Evolutionary conservation across 1,140 invertebrate species (phyloP), one percentile per base, ranked within the genome.

Genomic region (Ptiloglossa arizonensis): DNA sequence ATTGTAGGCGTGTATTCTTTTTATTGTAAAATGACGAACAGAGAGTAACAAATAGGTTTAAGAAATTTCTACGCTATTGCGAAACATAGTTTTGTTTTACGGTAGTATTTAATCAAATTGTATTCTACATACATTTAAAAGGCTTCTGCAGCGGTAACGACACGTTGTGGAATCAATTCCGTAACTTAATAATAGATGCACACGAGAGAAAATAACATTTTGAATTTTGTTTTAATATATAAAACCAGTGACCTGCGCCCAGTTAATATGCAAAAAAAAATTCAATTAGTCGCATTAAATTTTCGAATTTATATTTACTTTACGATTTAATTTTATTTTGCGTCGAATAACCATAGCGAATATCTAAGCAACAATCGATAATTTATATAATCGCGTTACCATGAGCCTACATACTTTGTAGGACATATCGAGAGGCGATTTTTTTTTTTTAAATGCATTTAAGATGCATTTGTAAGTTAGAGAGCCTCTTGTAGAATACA

Each of bases 401-500:
- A 19, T 41, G 32, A n/a, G 1, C 17, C 15, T 57, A 57, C 54
- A n/a, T 57, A 48, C 24, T 27, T 57, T 22, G 15, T 8, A 6
- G 24, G 35, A 50, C 35, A n/a, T 8, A n/a, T 32, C 1, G 29
- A 19, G 9, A 0, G 19, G 29, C 32, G 9, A 2, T 27, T 15
- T 66, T 66, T 64, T 64, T 46, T 29, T 32, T 32, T 27, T 15
- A 29, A 48, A 66, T 52, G 41, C 24, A 59, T 57, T 60, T 52
- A 48, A 44, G n/a, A 76, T 76, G 41, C 44, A 63, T 77, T 71
- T 19, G n/a, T 62, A 71, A 71, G 57, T 27, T 63, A n/a, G 46
- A 62, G 46, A 62, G 59, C 22, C 67, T 76, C 46, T 71, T 11
- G 35, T 27, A 71, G 68, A 71, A 77, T 32, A 70, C 46, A 63